These are phyloP conservation scores for Dicyrtomina minuta DNA, from an alignment of 2,888 invertebrate species.

Conservation along the genomic window DNA sequence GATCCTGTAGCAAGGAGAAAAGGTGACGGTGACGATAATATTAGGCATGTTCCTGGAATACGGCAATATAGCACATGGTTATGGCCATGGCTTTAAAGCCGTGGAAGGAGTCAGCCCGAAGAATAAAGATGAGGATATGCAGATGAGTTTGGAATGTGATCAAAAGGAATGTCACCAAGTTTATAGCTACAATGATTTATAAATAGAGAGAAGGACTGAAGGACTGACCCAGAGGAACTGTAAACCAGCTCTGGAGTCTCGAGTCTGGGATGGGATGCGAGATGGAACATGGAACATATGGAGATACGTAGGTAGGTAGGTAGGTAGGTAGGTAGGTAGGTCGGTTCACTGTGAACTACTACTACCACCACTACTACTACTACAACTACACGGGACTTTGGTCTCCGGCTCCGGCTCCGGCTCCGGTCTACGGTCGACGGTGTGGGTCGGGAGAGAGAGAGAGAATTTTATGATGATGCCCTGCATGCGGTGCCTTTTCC, in stretches of 20 bases:
- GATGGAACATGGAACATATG: not conserved
- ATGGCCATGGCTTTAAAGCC: too few relatives aligned
- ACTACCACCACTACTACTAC: too few relatives aligned
- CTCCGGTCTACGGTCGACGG: too few relatives aligned
- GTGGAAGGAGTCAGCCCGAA: not conserved
- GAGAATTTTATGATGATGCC: constrained; percentile 27
- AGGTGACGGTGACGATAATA: too few relatives aligned
- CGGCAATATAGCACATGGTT: not conserved
- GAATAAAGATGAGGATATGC: constrained; percentile 2
- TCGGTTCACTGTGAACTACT: too few relatives aligned
- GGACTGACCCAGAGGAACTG: constrained; percentile 32
- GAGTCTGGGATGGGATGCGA: not conserved
- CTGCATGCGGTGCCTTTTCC: not conserved
- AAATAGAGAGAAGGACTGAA: constrained; percentile 25
- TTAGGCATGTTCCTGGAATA: too few relatives aligned
- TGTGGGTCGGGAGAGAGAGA: constrained; percentile 6
- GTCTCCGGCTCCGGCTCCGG: too few relatives aligned
- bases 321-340: not conserved
- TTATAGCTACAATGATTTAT: constrained; percentile 32
- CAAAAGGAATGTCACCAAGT: constrained; percentile 20
- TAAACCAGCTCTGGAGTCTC: too few relatives aligned
- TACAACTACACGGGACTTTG: too few relatives aligned
- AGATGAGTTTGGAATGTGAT: constrained; percentile 27
- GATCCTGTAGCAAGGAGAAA: too few relatives aligned
- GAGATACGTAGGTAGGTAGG: not conserved